phyloP scores from a whole-genome alignment of 2,888 invertebrate species.

The Drosophila histrio region DNA sequence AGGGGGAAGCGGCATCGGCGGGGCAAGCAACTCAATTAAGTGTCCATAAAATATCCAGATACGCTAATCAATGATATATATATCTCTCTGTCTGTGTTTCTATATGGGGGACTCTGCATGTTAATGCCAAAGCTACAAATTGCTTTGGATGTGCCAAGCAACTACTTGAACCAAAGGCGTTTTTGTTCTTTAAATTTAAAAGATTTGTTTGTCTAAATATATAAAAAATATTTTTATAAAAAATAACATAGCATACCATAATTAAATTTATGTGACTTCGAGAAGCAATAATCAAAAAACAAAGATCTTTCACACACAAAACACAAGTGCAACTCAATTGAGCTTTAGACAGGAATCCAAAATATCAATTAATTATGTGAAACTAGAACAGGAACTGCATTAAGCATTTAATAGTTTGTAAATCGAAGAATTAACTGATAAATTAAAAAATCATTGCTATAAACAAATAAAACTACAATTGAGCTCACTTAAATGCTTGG shows the following conservation, averaged over 20 bases:
- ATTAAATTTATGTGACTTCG: neutral
- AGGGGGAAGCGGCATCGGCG: neutral
- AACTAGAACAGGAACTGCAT: neutral
- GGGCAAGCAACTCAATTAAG: constrained; percentile 73
- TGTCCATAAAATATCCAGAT: constrained; percentile 76
- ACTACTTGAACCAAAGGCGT: constrained; percentile 26
- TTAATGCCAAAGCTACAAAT: constrained; percentile 31
- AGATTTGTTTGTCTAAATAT: constrained; percentile 43
- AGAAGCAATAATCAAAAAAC: neutral
- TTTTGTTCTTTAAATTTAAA: constrained; percentile 32
- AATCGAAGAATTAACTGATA: neutral
- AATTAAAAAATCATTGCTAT: constrained; percentile 6
- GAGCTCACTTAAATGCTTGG: constrained; percentile 18
- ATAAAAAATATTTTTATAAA: constrained; percentile 7
- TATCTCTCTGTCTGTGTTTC: constrained; percentile 3
- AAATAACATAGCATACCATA: constrained; percentile 9
- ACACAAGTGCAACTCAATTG: neutral
- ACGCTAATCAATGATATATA: constrained; percentile 74
- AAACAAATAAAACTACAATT: constrained; percentile 26
- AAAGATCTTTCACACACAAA: neutral
- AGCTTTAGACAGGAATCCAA: too few relatives aligned
- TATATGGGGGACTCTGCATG: constrained; percentile 1
- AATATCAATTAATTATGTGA: neutral
- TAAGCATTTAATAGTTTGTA: neutral
- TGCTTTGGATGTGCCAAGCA: constrained; percentile 30